Evolutionary conservation across 2,888 invertebrate genomes (phyloP).

Genomic region (Callimorpha dominula): DNA sequence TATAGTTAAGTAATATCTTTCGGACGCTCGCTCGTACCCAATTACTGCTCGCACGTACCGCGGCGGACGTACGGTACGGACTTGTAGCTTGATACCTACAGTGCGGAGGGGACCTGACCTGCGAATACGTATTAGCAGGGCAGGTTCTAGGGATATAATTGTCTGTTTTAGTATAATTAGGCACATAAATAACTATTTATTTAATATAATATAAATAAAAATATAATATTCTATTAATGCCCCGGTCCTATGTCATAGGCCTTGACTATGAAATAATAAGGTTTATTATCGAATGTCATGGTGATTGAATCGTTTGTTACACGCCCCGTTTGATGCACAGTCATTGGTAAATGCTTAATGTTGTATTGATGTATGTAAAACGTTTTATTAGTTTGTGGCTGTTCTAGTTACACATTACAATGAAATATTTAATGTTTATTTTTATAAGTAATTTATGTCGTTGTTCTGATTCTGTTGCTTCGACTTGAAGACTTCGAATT

Average conservation of each 20-base stretch:
- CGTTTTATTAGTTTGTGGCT: slow-evolving; percentile 22
- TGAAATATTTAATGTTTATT: neutral
- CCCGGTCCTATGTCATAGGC: neutral
- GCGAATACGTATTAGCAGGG: no score
- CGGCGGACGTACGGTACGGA: no score
- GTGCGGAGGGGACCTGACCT: no score
- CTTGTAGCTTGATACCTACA: no score
- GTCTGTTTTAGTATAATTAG: neutral
- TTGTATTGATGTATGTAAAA: slow-evolving; percentile 40
- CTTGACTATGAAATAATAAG: slow-evolving; percentile 19
- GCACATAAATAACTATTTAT: neutral
- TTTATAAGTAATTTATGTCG: neutral
- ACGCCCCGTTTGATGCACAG: slow-evolving; percentile 78
- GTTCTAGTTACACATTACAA: slow-evolving; percentile 1
- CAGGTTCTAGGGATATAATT: no score
- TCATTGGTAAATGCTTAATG: slow-evolving; percentile 80
- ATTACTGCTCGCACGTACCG: no score
- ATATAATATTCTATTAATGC: neutral
- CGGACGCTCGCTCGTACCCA: no score
- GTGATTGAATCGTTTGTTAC: slow-evolving; percentile 62
- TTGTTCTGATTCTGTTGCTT: neutral
- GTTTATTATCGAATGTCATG: slow-evolving; percentile 32
- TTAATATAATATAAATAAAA: no score
- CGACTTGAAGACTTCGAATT: neutral
- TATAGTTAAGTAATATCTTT: no score